Percentiles rank a stretch among this genome's conserved stretches.
phyloP scores from a whole-genome alignment of 2,797 vertebrate genomes.

The Tragelaphus eurycerus region DNA sequence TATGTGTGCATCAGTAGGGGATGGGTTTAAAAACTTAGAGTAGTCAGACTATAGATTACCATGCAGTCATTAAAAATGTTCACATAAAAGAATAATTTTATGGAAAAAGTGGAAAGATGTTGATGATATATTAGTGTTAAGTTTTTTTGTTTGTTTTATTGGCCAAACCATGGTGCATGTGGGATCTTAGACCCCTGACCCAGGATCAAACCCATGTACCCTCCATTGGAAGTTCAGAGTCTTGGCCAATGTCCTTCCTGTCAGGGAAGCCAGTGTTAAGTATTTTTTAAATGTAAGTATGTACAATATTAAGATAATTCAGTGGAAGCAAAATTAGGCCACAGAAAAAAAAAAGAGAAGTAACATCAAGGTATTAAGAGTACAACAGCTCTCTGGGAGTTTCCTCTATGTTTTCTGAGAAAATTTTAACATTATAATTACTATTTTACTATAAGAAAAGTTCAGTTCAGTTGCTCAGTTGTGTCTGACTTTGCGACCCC shows the following conservation, averaged over 20 bases:
- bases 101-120: not conserved
- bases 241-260: not conserved
- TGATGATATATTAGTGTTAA: not conserved
- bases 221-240: not conserved
- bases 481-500: not conserved
- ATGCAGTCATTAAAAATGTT: not conserved
- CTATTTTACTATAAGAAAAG: not conserved
- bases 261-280: not conserved
- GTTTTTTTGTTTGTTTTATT: not conserved
- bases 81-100: not conserved
- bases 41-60: not conserved
- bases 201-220: not conserved
- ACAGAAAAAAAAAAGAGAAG: not conserved
- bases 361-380: not conserved
- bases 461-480: not conserved
- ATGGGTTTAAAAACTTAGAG: not conserved
- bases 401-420: not conserved
- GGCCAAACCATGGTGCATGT: not conserved
- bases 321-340: not conserved
- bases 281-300: not conserved
- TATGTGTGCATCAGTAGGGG: rapidly evolving
- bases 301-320: not conserved
- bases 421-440: not conserved
- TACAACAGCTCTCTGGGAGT: not conserved
- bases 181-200: not conserved